Evolutionary conservation across 2,888 invertebrate genomes (phyloP).

Genomic region (Cerceris ruficornis): DNA sequence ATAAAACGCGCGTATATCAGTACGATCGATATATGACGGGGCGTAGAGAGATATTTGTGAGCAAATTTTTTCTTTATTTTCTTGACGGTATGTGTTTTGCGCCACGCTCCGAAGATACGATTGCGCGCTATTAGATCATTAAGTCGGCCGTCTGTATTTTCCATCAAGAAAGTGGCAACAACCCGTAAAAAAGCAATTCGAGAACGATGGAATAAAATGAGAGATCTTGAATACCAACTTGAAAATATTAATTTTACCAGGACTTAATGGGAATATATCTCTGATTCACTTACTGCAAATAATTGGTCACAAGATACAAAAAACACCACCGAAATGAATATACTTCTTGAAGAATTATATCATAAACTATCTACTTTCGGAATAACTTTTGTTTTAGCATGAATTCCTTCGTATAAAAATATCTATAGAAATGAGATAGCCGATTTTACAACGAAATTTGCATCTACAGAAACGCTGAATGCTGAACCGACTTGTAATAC

Average conservation of each 20-base stretch:
- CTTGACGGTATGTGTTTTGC: neutral
- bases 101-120: neutral
- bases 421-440: neutral
- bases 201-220: too few relatives aligned
- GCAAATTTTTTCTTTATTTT: constrained; percentile 10
- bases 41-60: neutral
- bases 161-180: too few relatives aligned
- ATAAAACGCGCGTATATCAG: constrained; percentile 10
- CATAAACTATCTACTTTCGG: neutral
- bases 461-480: too few relatives aligned
- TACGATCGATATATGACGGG: constrained; percentile 17
- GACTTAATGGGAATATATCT: too few relatives aligned
- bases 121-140: constrained; percentile 5
- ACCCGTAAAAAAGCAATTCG: too few relatives aligned
- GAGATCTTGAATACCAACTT: too few relatives aligned
- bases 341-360: neutral
- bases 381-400: neutral
- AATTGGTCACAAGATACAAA: neutral
- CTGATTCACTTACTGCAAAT: constrained; percentile 4
- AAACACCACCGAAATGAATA: neutral
- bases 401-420: constrained; percentile 4
- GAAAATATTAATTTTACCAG: too few relatives aligned
- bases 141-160: neutral
- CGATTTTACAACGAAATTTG: constrained; percentile 1
- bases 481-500: too few relatives aligned